Evolutionary conservation across 2,888 invertebrate species (phyloP).

Genomic region (Linyphia triangularis): DNA sequence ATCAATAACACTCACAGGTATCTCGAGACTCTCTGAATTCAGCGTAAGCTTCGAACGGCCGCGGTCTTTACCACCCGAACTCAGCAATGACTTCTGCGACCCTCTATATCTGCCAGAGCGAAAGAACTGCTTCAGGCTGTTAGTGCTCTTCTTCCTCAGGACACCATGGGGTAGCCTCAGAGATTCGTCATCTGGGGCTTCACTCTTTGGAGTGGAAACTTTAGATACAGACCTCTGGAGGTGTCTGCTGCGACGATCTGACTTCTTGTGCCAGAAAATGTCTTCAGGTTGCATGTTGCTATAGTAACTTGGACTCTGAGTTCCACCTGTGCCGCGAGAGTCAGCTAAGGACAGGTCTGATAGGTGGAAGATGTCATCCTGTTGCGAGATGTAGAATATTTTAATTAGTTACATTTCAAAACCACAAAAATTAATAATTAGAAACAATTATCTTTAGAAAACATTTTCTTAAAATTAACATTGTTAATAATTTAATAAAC

Average conservation of each 20-base stretch:
- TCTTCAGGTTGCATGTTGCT: constrained; percentile 59
- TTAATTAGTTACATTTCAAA: background rate
- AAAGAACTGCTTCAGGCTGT: constrained; percentile 68
- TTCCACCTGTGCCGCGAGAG: background rate
- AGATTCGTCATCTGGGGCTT: constrained; percentile 48
- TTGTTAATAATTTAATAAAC: no score
- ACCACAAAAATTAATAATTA: no score
- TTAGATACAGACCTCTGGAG: constrained; percentile 37
- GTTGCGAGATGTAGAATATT: background rate
- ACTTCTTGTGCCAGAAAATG: constrained; percentile 58
- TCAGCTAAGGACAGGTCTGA: constrained; percentile 72
- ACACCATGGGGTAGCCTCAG: background rate
- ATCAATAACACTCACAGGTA: constrained; percentile 7
- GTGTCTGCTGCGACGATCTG: constrained; percentile 16
- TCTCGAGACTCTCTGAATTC: background rate
- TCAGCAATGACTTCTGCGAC: constrained; percentile 61
- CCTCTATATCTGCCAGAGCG: constrained; percentile 53
- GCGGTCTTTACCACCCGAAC: background rate
- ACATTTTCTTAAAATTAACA: no score
- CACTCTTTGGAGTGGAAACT: constrained; percentile 44
- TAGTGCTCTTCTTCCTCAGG: constrained; percentile 42
- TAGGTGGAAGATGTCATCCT: constrained; percentile 74
- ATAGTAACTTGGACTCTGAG: constrained; percentile 71
- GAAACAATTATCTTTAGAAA: no score
- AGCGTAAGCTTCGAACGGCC: constrained; percentile 8